Percentiles rank a stretch among this genome's conserved stretches.
Conservation (phyloP, 2,888 invertebrate genomes). For the Agrotis segetum region DNA sequence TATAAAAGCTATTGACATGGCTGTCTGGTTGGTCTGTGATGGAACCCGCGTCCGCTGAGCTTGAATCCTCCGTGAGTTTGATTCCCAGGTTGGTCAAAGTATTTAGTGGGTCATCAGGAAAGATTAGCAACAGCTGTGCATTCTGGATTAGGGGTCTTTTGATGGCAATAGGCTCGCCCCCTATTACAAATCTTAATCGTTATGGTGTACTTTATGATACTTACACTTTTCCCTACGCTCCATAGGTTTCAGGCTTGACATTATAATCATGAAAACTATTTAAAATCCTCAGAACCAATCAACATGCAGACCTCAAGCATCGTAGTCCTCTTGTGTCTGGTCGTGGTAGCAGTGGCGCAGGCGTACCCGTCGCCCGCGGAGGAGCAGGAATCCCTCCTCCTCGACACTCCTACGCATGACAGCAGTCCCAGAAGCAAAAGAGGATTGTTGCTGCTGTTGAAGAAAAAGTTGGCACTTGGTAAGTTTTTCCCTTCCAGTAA, state of each 20-base stretch:
- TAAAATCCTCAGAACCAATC: conserved; percentile 63
- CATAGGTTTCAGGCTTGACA: too few species aligned
- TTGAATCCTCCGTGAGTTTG: too few species aligned
- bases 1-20: not conserved
- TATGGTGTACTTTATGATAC: too few species aligned
- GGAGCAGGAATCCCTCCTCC: conserved; percentile 72
- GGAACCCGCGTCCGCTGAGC: too few species aligned
- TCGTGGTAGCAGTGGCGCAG: conserved; percentile 79
- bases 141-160: too few species aligned
- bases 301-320: conserved; percentile 86
- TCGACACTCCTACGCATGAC: conserved; percentile 79
- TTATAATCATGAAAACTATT: not conserved
- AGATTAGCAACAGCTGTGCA: too few species aligned
- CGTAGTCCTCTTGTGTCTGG: conserved; percentile 82
- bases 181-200: too few species aligned
- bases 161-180: too few species aligned
- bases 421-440: conserved; percentile 84
- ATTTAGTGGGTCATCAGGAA: too few species aligned
- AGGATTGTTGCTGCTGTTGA: conserved; percentile 82
- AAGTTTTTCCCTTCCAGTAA: conserved; percentile 43
- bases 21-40: too few species aligned
- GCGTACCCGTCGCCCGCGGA: conserved; percentile 69
- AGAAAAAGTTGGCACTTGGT: conserved; percentile 88
- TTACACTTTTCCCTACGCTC: too few species aligned
- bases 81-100: too few species aligned